Percentiles rank a stretch among this genome's conserved stretches.
phyloP scores from a whole-genome alignment of 2,797 vertebrate genomes.

The Ctenochaetus hawaiiensis region DNA sequence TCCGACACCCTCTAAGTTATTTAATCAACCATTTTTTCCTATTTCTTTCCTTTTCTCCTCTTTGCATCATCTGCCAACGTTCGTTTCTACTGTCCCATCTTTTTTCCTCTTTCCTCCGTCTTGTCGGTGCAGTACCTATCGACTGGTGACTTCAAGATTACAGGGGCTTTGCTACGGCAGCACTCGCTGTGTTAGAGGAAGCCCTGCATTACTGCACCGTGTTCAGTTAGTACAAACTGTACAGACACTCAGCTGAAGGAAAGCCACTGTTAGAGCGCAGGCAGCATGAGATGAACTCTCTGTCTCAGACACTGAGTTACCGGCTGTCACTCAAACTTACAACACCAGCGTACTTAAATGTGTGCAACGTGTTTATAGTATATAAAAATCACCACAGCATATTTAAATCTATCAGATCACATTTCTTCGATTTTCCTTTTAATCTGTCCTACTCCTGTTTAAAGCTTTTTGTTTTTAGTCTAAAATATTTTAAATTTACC shows the following conservation, averaged over 20 bases:
- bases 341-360: not conserved
- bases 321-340: not conserved
- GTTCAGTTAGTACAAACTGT: slow-evolving; percentile 29
- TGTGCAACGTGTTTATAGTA: not conserved
- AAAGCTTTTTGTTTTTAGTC: not conserved
- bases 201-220: slow-evolving; percentile 33
- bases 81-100: not conserved
- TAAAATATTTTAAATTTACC: not conserved
- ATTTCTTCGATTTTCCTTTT: not conserved
- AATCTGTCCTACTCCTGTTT: not conserved
- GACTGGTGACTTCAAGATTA: slow-evolving; percentile 36
- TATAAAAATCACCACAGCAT: not conserved
- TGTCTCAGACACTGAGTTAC: slow-evolving; percentile 1
- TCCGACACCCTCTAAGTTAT: not conserved
- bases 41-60: not conserved
- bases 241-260: slow-evolving; percentile 27
- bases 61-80: not conserved
- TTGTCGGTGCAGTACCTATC: slow-evolving; percentile 11
- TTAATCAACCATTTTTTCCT: not conserved
- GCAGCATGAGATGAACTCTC: slow-evolving; percentile 10
- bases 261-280: slow-evolving; percentile 30
- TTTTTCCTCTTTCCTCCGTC: not conserved
- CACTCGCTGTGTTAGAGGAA: slow-evolving; percentile 41
- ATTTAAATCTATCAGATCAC: not conserved
- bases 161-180: slow-evolving; percentile 53